Percentiles rank a stretch among this genome's conserved stretches.
Evolutionary conservation across 2,113 vertebrate genomes (phyloP).

Genomic region (Albula glossodonta): DNA sequence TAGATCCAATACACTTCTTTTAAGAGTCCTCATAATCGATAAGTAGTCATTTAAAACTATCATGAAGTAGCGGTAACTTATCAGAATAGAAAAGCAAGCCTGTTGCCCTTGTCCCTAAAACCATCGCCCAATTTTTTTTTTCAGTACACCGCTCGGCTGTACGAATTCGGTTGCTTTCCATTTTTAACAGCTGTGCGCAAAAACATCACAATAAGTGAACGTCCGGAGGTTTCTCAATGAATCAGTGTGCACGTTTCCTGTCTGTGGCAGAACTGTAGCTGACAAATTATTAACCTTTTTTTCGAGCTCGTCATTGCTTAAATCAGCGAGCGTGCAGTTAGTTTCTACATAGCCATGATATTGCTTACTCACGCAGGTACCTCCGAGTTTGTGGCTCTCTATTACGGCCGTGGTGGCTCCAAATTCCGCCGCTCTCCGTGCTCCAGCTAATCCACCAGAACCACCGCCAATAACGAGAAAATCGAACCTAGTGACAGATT

Average conservation of each 20-base stretch:
- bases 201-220: not conserved
- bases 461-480: slow-evolving; percentile 86
- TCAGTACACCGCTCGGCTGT: too few relatives aligned
- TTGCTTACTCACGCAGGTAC: slow-evolving; percentile 89
- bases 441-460: slow-evolving; percentile 85
- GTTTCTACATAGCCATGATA: slow-evolving; percentile 23
- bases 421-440: slow-evolving; percentile 84
- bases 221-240: not conserved
- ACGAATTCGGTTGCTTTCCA: too few relatives aligned
- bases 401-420: slow-evolving; percentile 82
- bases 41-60: too few relatives aligned
- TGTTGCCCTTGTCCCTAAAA: too few relatives aligned
- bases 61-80: too few relatives aligned
- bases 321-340: too few relatives aligned
- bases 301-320: too few relatives aligned
- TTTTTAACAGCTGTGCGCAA: not conserved
- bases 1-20: too few relatives aligned
- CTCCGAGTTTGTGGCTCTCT: slow-evolving; percentile 84
- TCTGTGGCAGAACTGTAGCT: not conserved
- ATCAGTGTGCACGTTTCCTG: not conserved
- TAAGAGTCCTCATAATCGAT: too few relatives aligned
- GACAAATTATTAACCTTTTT: too few relatives aligned
- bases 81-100: too few relatives aligned
- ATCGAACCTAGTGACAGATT: slow-evolving; percentile 69
- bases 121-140: too few relatives aligned